These are phyloP conservation scores for Molossus alvarezi DNA, from an alignment of 2,797 vertebrate species.

Conservation along the genomic window DNA sequence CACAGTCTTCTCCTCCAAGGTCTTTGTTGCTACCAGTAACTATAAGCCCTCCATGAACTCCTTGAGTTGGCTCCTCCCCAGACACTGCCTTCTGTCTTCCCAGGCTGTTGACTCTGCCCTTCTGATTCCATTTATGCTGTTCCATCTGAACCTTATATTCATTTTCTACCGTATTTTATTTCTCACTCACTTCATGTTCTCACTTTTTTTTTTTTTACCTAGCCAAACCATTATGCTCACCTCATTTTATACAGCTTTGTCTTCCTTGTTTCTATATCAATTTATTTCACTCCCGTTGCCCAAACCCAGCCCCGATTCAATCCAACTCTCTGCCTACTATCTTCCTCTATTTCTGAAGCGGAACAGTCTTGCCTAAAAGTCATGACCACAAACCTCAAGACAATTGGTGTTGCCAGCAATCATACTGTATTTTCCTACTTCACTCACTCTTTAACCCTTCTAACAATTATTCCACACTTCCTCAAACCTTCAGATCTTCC, in stretches of 20 bases:
- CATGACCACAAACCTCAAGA: not conserved
- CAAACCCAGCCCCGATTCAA: not conserved
- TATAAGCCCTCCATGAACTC: not conserved
- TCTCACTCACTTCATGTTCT: not conserved
- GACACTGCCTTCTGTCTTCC: not conserved
- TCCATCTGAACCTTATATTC: not conserved
- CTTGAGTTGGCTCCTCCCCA: not conserved
- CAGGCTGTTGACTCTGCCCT: not conserved
- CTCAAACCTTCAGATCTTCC: not conserved
- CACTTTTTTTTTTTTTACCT: not conserved
- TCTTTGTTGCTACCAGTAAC: not conserved
- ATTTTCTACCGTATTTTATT: not conserved
- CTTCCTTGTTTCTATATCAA: not conserved
- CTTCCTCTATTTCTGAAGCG: not conserved
- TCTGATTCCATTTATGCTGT: not conserved
- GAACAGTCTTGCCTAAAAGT: no score
- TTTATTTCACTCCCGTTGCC: not conserved
- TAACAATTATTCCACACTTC: not conserved
- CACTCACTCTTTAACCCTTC: not conserved
- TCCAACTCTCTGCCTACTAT: not conserved
- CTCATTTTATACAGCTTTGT: not conserved
- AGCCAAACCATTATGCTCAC: not conserved
- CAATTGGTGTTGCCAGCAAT: not conserved
- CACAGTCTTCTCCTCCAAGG: not conserved
- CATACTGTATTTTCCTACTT: not conserved